phyloP scores from a whole-genome alignment of 2,113 vertebrate species.

The Myocastor coypus region DNA sequence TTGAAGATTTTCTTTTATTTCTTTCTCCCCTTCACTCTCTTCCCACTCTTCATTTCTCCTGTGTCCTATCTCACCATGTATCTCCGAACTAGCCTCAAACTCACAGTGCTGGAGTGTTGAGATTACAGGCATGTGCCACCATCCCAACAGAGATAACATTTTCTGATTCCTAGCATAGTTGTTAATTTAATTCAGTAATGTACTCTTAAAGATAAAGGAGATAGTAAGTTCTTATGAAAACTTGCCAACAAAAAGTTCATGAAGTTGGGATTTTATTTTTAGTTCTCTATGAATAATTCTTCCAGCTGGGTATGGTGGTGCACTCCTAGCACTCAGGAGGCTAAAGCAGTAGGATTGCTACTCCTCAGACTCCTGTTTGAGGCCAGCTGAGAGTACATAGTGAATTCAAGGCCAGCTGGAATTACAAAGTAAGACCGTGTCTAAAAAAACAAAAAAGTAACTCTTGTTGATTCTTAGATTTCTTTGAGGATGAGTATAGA shows the following conservation, averaged over 20 bases:
- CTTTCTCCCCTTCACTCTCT: not conserved
- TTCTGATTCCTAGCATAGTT: conserved; percentile 9
- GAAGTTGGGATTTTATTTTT: conserved; percentile 21
- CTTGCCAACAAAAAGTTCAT: conserved; percentile 1
- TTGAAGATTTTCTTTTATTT: not conserved
- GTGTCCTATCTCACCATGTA: too few relatives aligned
- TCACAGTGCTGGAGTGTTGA: not conserved
- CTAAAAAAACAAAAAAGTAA: not conserved
- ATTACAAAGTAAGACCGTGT: not conserved
- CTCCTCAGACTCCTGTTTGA: too few relatives aligned
- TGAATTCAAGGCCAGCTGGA: not conserved
- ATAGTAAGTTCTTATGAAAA: not conserved
- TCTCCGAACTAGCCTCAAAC: not conserved
- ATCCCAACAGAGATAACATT: not conserved
- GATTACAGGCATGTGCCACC: too few relatives aligned
- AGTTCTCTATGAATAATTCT: not conserved
- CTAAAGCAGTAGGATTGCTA: not conserved
- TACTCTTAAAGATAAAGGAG: conserved; percentile 15
- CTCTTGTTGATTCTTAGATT: conserved; percentile 35
- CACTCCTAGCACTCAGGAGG: not conserved
- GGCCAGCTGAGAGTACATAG: not conserved
- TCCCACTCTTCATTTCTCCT: not conserved
- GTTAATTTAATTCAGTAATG: conserved; percentile 23
- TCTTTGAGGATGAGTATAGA: conserved; percentile 39
- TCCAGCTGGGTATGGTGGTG: not conserved